A percentile compares a stretch with the other conserved stretches of the same genome.
Conservation (phyloP, 2,113 vertebrate genomes). For the Oreotrochilus melanogaster region DNA sequence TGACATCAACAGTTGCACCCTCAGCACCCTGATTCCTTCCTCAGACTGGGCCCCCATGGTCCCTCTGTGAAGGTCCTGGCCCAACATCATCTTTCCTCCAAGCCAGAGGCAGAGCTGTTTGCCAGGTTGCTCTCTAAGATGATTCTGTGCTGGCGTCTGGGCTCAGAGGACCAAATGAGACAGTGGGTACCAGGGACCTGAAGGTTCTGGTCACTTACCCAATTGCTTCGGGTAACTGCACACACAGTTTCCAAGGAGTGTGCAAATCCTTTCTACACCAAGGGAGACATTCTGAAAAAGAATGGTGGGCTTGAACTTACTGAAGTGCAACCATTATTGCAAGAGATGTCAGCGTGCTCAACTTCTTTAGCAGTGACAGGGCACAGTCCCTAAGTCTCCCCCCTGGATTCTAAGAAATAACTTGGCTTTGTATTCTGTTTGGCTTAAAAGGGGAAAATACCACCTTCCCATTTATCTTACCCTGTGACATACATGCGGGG, state of each 20-base stretch:
- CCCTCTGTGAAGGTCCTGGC: accelerated
- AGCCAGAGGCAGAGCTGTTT: neutral
- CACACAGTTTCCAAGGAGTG: neutral
- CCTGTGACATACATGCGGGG: neutral
- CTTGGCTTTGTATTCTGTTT: neutral
- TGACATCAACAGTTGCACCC: neutral
- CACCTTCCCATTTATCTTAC: neutral
- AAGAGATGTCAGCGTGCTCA: neutral
- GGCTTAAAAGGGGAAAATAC: neutral
- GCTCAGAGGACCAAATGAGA: neutral
- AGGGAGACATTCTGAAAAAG: neutral
- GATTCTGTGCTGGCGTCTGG: neutral
- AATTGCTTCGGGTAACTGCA: neutral
- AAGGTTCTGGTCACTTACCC: neutral
- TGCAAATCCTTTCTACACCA: neutral
- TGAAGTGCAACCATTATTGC: neutral
- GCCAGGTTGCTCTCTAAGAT: neutral
- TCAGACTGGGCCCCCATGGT: neutral
- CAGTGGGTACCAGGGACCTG: neutral
- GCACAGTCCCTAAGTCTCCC: neutral
- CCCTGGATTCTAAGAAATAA: neutral
- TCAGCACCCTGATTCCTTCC: neutral
- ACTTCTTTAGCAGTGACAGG: neutral
- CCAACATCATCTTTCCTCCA: neutral
- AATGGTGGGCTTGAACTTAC: neutral